phyloP scores from a whole-genome alignment of 2,888 invertebrate genomes.

The Ashinkailepas kermadecensis region DNA sequence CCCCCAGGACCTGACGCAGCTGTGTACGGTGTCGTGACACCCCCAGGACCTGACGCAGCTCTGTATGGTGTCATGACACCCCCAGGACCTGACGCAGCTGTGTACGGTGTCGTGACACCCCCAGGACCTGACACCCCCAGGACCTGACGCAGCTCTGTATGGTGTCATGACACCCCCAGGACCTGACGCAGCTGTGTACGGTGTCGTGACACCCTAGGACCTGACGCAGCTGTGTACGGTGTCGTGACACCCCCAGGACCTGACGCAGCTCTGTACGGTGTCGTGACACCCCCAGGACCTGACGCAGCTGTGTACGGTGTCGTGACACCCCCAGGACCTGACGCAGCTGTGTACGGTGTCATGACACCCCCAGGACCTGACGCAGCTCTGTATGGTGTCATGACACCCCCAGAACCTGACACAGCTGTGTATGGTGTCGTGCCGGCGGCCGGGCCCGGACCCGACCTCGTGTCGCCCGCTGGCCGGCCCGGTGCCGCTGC shows the following conservation, averaged over 20 bases:
- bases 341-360: not conserved
- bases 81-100: constrained; percentile 55
- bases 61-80: not conserved
- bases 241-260: not conserved
- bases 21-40: not conserved
- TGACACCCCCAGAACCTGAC: not conserved
- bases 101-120: constrained; percentile 45
- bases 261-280: not conserved
- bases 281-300: not conserved
- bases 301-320: not conserved
- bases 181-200: constrained; percentile 64
- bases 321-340: constrained; percentile 37
- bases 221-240: not conserved
- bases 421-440: not conserved
- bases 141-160: not conserved
- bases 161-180: not conserved
- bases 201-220: constrained; percentile 51
- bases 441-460: constrained; percentile 37
- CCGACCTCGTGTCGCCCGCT: not conserved
- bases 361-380: not conserved
- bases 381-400: not conserved
- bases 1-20: not conserved
- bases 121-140: not conserved
- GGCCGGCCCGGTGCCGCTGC: not conserved
- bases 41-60: not conserved